These are phyloP conservation scores for Trichogramma evanescens DNA, from an alignment of 2,888 invertebrate species.

Conservation along the genomic window DNA sequence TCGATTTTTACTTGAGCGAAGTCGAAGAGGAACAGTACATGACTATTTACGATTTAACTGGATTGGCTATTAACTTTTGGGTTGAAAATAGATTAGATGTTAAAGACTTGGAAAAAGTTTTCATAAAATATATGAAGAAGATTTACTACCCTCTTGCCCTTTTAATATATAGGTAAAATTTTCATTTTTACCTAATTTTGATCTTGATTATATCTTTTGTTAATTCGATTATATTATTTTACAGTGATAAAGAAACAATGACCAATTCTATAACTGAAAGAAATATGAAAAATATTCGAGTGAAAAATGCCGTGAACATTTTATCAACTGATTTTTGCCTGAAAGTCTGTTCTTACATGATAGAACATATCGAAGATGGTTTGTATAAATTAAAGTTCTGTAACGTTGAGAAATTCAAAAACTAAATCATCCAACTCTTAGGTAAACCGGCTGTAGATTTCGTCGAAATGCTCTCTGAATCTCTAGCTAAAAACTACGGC, in stretches of 20 bases:
- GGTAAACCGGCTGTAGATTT: conserved; percentile 39
- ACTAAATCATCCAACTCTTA: conserved; percentile 19
- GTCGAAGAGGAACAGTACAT: conserved; percentile 37
- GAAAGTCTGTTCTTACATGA: conserved; percentile 38
- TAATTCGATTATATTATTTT: conserved; percentile 18
- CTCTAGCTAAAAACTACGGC: conserved; percentile 41
- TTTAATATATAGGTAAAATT: conserved; percentile 39
- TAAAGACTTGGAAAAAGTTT: conserved; percentile 52
- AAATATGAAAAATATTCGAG: conserved; percentile 27
- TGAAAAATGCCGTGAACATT: conserved; percentile 29
- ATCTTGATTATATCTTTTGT: neutral
- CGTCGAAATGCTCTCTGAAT: conserved; percentile 37
- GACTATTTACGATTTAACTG: conserved; percentile 38
- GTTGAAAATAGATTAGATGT: conserved; percentile 47
- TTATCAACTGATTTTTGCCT: conserved; percentile 41
- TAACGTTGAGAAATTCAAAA: conserved; percentile 1
- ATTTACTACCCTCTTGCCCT: conserved; percentile 43
- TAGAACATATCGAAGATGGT: conserved; percentile 41
- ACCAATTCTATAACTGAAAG: conserved; percentile 29
- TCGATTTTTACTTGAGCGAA: conserved; percentile 42
- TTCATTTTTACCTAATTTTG: neutral
- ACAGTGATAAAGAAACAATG: conserved; percentile 26
- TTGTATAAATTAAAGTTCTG: conserved; percentile 9
- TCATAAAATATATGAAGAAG: conserved; percentile 53
- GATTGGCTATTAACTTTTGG: conserved; percentile 47